Percentiles rank a stretch among this genome's conserved stretches.
These are phyloP conservation scores for Orthosia gracilis DNA, from an alignment of 2,888 invertebrate genomes.

Conservation along the genomic window DNA sequence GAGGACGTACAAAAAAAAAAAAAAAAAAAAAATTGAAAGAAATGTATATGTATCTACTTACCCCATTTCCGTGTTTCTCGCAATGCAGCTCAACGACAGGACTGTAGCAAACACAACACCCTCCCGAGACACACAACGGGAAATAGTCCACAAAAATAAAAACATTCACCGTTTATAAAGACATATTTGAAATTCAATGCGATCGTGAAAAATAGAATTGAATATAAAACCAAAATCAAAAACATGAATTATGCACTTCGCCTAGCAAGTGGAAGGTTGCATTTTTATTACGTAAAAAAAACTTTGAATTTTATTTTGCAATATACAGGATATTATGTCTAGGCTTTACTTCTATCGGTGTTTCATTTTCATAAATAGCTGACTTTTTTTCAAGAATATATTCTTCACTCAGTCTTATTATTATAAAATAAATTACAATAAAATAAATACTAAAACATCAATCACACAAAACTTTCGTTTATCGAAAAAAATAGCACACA, in stretches of 20 bases:
- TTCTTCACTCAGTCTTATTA: background rate
- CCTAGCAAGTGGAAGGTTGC: constrained; percentile 83
- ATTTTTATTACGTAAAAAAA: constrained; percentile 71
- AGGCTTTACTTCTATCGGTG: constrained; percentile 37
- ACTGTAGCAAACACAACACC: constrained; percentile 76
- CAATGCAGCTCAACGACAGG: constrained; percentile 52
- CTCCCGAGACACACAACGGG: constrained; percentile 76
- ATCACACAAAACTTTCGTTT: constrained; percentile 6
- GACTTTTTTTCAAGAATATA: background rate
- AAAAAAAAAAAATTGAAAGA: background rate
- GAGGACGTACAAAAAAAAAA: background rate
- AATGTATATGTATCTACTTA: too few relatives aligned
- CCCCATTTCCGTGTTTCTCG: constrained; percentile 77
- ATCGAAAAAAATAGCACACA: constrained; percentile 28
- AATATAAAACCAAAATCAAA: constrained; percentile 82
- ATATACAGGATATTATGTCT: constrained; percentile 48
- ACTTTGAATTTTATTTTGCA: constrained; percentile 40
- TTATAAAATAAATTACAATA: constrained; percentile 6
- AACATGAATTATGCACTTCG: constrained; percentile 80
- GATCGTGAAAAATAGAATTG: constrained; percentile 86
- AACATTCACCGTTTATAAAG: constrained; percentile 86
- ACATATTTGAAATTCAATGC: constrained; percentile 90
- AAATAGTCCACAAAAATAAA: constrained; percentile 84
- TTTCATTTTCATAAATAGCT: constrained; percentile 1
- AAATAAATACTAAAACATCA: constrained; percentile 1